Conservation (phyloP, 2,888 invertebrate genomes). For the Tipula unca region DNA sequence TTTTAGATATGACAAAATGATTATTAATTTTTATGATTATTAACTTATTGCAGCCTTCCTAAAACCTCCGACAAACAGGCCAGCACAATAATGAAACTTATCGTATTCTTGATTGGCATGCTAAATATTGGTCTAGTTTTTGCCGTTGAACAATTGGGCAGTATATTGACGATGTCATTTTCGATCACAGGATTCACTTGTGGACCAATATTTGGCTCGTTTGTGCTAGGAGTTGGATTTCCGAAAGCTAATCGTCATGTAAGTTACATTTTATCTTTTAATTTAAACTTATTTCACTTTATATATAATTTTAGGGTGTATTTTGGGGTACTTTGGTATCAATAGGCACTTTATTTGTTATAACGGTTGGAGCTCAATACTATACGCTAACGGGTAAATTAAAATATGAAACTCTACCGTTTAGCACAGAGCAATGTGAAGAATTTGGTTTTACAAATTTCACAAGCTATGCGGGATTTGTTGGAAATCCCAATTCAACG, state of each 20-base stretch:
- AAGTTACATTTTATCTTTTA: slow-evolving; percentile 41
- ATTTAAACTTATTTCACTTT: neutral
- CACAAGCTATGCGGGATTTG: neutral
- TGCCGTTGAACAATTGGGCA: slow-evolving; percentile 54
- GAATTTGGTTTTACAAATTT: neutral
- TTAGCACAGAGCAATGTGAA: slow-evolving; percentile 26
- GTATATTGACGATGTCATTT: slow-evolving; percentile 55
- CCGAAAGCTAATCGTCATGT: slow-evolving; percentile 55
- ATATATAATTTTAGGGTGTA: slow-evolving; percentile 37
- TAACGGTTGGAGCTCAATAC: slow-evolving; percentile 45
- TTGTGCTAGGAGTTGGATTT: slow-evolving; percentile 58
- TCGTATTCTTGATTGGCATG: slow-evolving; percentile 23
- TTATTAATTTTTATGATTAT: neutral
- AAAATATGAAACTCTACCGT: slow-evolving; percentile 21
- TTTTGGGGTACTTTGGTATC: slow-evolving; percentile 47
- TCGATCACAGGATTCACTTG: slow-evolving; percentile 54
- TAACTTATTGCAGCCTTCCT: slow-evolving; percentile 30
- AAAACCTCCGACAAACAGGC: slow-evolving; percentile 33
- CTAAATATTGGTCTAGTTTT: slow-evolving; percentile 42
- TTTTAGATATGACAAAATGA: neutral
- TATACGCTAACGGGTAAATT: neutral
- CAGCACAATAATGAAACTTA: slow-evolving; percentile 31
- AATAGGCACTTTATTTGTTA: slow-evolving; percentile 45
- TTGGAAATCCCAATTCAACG: neutral
- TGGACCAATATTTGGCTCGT: slow-evolving; percentile 59